Evolutionary conservation across 2,888 invertebrate species (phyloP).

Genomic region (Hypena proboscidalis): DNA sequence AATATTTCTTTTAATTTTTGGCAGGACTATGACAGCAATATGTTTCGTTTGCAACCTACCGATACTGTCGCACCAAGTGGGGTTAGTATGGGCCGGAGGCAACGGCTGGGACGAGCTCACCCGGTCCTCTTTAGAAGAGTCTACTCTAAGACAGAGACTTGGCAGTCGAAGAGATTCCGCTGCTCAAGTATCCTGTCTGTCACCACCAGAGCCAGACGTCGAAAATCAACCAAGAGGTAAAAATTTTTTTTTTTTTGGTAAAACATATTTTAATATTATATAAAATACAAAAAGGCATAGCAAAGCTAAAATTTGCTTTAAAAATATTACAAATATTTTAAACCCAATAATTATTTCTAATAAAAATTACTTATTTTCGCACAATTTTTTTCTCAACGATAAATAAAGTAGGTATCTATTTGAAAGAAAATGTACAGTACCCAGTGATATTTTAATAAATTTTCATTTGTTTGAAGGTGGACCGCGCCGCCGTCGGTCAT

Average conservation of each 20-base stretch:
- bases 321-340: no score
- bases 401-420: no score
- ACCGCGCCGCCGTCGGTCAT: slow-evolving; percentile 91
- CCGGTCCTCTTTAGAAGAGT: slow-evolving; percentile 93
- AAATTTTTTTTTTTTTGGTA: no score
- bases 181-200: slow-evolving; percentile 94
- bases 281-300: no score
- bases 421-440: no score
- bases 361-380: no score
- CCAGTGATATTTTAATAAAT: no score
- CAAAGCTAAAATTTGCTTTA: no score
- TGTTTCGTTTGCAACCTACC: slow-evolving; percentile 98
- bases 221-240: slow-evolving; percentile 81
- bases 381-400: no score
- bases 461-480: slow-evolving; percentile 69
- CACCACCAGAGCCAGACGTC: slow-evolving; percentile 93
- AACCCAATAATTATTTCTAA: background rate
- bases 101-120: slow-evolving; percentile 98
- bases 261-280: no score
- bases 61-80: slow-evolving; percentile 97
- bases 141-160: slow-evolving; percentile 92
- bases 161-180: slow-evolving; percentile 95
- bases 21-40: slow-evolving; percentile 96
- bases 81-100: slow-evolving; percentile 96
- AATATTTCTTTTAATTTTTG: slow-evolving; percentile 54